Percentiles rank a stretch among this genome's conserved stretches.
These are phyloP conservation scores for Aythya fuligula DNA, from an alignment of 2,797 vertebrate genomes.

Conservation along the genomic window DNA sequence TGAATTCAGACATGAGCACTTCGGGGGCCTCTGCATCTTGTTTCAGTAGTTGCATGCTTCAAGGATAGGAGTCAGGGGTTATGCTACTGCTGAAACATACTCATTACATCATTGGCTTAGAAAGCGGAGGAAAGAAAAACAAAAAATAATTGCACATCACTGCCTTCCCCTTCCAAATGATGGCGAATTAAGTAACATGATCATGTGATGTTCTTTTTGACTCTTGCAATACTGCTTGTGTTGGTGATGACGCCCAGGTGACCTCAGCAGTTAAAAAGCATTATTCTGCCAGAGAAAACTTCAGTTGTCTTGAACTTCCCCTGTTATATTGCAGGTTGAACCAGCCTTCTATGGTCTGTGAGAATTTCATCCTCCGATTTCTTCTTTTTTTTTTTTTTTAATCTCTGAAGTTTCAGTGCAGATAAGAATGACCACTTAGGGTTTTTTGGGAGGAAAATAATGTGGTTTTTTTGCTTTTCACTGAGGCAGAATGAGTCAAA, in stretches of 20 bases:
- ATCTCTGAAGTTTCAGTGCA: not conserved
- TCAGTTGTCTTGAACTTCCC: not conserved
- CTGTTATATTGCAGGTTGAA: not conserved
- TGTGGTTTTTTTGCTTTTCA: not conserved
- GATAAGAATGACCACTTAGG: not conserved
- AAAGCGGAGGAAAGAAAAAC: conserved; percentile 22
- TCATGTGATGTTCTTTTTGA: not conserved
- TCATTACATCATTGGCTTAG: not conserved
- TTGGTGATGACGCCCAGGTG: not conserved
- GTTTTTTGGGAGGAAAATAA: not conserved
- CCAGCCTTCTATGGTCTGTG: not conserved
- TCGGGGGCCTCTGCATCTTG: not conserved
- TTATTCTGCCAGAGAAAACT: not conserved
- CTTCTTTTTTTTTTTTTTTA: not conserved
- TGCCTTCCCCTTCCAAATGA: not conserved
- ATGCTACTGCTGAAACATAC: conserved; percentile 11
- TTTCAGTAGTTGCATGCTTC: not conserved
- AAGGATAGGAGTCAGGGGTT: not conserved
- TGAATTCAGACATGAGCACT: not conserved
- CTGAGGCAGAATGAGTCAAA: not conserved
- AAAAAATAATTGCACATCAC: not conserved
- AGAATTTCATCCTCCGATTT: not conserved
- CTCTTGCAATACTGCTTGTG: not conserved
- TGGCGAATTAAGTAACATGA: not conserved
- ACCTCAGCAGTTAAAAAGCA: not conserved